Evolutionary conservation across 2,797 vertebrate species (phyloP).

Genomic region (Sciurus carolinensis): DNA sequence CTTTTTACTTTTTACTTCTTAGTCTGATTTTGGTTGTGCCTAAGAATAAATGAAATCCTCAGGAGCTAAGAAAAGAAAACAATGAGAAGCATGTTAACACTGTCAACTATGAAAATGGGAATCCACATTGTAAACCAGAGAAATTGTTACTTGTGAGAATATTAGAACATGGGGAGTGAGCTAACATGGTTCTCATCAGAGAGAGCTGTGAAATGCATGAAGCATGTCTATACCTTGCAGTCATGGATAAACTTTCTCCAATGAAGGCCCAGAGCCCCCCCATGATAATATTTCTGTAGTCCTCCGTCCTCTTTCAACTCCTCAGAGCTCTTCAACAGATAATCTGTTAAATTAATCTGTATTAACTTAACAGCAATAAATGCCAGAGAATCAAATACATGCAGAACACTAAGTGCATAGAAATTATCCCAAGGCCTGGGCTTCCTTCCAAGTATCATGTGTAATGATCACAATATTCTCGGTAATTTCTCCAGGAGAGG

Average conservation of each 20-base stretch:
- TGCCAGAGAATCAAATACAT: not conserved
- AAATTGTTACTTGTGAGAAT: conserved; percentile 19
- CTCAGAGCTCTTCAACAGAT: not conserved
- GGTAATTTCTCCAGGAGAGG: not conserved
- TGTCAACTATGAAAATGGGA: conserved; percentile 9
- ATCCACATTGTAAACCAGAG: not conserved
- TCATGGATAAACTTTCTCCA: not conserved
- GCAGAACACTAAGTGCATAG: not conserved
- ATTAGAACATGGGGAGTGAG: not conserved
- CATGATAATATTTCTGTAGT: not conserved
- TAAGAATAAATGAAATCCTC: not conserved
- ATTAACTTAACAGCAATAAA: conserved; percentile 15
- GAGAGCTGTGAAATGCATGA: not conserved
- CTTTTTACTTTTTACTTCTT: conserved; percentile 56
- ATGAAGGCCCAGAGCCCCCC: not conserved
- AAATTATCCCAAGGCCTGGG: not conserved
- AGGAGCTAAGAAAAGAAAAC: conserved; percentile 2
- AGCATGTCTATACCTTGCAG: not conserved
- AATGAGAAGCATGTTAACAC: not conserved
- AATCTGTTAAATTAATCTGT: conserved; percentile 19
- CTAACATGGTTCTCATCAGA: not conserved
- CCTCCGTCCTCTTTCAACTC: not conserved
- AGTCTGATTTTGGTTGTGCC: not conserved
- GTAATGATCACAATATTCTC: not conserved
- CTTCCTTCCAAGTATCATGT: not conserved